These are phyloP conservation scores for Caenorhabditis sinica DNA, from an alignment of 2,888 invertebrate species.

Conservation along the genomic window DNA sequence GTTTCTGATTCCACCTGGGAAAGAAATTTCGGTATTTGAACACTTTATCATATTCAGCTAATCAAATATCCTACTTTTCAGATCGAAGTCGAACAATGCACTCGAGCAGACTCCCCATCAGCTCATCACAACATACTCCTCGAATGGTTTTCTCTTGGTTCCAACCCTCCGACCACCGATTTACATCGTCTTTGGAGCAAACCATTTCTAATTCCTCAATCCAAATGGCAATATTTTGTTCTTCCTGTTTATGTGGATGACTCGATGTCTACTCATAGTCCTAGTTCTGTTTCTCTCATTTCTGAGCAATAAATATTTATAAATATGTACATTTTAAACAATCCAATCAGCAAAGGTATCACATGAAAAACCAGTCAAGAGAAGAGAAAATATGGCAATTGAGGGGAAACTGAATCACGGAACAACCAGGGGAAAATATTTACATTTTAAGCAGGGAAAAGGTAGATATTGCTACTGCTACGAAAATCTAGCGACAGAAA, in stretches of 20 bases:
- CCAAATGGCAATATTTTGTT: conserved; percentile 56
- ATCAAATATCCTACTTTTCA: background rate
- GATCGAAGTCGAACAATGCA: conserved; percentile 55
- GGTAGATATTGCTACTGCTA: no score
- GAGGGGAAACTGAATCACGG: background rate
- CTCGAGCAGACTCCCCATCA: conserved; percentile 23
- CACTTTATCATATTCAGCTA: background rate
- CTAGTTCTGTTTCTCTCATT: background rate
- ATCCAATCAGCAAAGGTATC: background rate
- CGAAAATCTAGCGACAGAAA: background rate
- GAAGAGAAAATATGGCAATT: conserved; percentile 11
- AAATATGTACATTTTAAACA: background rate
- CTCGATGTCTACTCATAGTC: conserved; percentile 12
- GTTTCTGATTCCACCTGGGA: conserved; percentile 61
- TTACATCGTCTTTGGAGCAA: conserved; percentile 49
- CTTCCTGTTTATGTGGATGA: conserved; percentile 61
- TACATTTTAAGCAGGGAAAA: no score
- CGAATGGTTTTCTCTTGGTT: conserved; percentile 54
- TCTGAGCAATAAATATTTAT: conserved; percentile 13
- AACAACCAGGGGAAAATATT: background rate
- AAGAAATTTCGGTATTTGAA: conserved; percentile 54
- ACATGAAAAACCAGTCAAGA: conserved; percentile 18
- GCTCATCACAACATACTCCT: conserved; percentile 48
- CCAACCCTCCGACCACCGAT: conserved; percentile 38
- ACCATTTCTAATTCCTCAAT: conserved; percentile 50